Evolutionary conservation across 2,888 invertebrate genomes (phyloP), one percentile per base, ranked within the genome.

Genomic region (Lasioglossum pauxillum): DNA sequence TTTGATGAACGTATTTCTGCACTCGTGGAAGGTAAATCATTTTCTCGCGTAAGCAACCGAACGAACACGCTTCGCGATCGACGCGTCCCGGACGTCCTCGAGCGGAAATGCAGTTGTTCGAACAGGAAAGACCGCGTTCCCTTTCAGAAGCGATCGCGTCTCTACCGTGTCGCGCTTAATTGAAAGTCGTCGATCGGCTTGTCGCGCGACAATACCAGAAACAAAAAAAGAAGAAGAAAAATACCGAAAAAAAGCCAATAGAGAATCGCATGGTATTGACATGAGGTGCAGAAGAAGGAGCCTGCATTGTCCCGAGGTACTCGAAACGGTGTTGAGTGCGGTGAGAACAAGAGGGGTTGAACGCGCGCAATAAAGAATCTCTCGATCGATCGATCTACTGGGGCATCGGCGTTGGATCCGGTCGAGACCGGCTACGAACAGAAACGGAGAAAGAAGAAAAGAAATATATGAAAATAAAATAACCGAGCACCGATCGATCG

Each of bases 281-380:
- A 82, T 75, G 82, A 75, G 77, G 64, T 87, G 80, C 80, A 69
- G 78, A 82, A 81, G 87, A 84, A 88, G 85, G 89, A 89, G 89
- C 88, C 76, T 86, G 86, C 85, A 85, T 85, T 89, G 82, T 85
- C 73, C 67, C 80, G 76, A 49, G 85, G 77, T 82, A 85, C 69
- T 81, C 80, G 75, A 60, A 83, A 84, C 81, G 81, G 76, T 86
- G 75, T 53, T 53, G 53, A 79, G 82, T 86, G 88, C 83, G 79
- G 53, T 64, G 79, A 77, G 79, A 77, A 75, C 35, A 49, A 85
- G 77, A 46, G 31, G 10, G 23, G 4, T 35, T 23, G 10, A 35
- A 67, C 31, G 67, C 31, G 67, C 31, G 67, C 53, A n/a, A 53
- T 19, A 67, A 67, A 67, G 23, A 35, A 41, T 69, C 38, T 38